phyloP scores from a whole-genome alignment of 2,113 vertebrate species.

The western clawed frog (Xenopus tropicalis) region DNA sequence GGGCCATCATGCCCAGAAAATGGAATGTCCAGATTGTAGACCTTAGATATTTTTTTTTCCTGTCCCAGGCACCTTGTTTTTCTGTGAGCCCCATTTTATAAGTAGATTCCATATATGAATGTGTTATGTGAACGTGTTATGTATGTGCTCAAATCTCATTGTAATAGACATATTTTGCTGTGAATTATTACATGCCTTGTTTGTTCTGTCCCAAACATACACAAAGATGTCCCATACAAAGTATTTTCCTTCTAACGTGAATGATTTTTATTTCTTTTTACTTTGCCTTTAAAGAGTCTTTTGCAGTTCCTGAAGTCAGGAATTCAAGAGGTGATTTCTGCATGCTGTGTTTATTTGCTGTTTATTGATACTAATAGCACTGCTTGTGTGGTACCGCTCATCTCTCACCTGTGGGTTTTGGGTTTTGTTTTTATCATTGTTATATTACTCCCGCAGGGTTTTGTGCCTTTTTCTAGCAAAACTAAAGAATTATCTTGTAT shows the following conservation, averaged over 20 bases:
- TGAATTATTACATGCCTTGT: too few relatives aligned
- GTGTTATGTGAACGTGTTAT: too few relatives aligned
- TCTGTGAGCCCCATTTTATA: too few relatives aligned
- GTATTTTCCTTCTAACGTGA: slow-evolving; percentile 59
- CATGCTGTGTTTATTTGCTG: slow-evolving; percentile 62
- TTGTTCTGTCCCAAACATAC: not conserved
- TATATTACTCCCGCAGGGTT: too few relatives aligned
- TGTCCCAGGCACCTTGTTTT: too few relatives aligned
- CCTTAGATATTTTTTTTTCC: too few relatives aligned
- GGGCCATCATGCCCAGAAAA: too few relatives aligned
- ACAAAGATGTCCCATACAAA: not conserved
- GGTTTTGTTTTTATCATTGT: slow-evolving; percentile 49
- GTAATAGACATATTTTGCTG: too few relatives aligned
- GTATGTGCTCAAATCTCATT: too few relatives aligned
- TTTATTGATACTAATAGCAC: slow-evolving; percentile 53
- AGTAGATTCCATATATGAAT: too few relatives aligned
- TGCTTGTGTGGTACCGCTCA: slow-evolving; percentile 47
- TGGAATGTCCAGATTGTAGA: too few relatives aligned
- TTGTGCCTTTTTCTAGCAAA: too few relatives aligned
- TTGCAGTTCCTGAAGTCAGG: slow-evolving; percentile 97
- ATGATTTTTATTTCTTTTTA: slow-evolving; percentile 62
- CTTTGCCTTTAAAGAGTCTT: slow-evolving; percentile 89
- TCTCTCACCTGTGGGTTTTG: slow-evolving; percentile 58
- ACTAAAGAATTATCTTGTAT: not conserved
- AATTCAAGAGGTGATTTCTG: slow-evolving; percentile 97